These are phyloP conservation scores for Helicoverpa zea DNA, from an alignment of 1,140 invertebrate genomes.

Conservation along the genomic window DNA sequence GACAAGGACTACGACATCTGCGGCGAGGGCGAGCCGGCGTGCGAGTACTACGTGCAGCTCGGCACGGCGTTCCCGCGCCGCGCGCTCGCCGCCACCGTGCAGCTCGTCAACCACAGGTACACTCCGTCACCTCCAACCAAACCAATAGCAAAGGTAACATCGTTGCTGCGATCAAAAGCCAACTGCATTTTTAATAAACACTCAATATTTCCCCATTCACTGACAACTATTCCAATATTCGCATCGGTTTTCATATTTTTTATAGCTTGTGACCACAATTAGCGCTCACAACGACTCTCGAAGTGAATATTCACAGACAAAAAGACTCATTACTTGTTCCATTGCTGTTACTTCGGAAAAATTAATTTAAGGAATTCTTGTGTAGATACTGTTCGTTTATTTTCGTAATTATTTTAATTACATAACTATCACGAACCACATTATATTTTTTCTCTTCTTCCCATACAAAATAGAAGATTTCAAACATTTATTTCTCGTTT, in stretches of 20 bases:
- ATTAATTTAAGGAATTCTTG: no score
- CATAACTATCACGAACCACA: no score
- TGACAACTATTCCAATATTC: constrained; percentile 1
- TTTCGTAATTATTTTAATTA: no score
- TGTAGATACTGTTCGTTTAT: no score
- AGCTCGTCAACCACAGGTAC: constrained; percentile 71
- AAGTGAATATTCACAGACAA: constrained; percentile 4
- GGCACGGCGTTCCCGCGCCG: constrained; percentile 69
- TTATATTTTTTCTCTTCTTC: no score
- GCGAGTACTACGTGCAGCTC: constrained; percentile 70
- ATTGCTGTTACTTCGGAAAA: no score
- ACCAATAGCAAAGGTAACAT: background rate
- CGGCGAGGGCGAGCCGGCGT: constrained; percentile 66
- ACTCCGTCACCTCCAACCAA: background rate
- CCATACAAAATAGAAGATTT: no score
- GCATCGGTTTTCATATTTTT: constrained; percentile 10
- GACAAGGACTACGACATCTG: constrained; percentile 76
- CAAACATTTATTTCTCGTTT: no score
- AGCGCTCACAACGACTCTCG: background rate
- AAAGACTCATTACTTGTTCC: background rate
- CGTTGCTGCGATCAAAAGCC: background rate
- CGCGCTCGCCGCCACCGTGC: constrained; percentile 57
- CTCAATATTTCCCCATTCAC: no score
- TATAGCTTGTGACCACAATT: background rate
- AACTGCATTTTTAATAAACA: no score